Evolutionary conservation across 2,888 invertebrate species (phyloP).

Genomic region (Eretmocerus hayati): DNA sequence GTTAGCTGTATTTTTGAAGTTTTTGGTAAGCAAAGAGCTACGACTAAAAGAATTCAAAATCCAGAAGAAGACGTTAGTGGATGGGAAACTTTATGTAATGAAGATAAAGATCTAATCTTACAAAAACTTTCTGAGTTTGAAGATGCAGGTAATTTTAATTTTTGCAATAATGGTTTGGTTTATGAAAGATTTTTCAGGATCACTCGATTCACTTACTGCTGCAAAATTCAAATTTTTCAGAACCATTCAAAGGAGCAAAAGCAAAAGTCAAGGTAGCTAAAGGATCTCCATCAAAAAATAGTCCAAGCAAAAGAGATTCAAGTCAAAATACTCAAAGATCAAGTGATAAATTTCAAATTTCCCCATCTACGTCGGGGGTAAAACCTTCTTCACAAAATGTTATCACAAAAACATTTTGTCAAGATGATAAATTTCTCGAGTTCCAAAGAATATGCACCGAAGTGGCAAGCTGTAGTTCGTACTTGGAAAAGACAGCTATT

Average conservation of each 20-base stretch:
- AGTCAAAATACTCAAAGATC: too few species aligned
- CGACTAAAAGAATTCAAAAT: constrained; percentile 74
- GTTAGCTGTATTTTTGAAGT: constrained; percentile 72
- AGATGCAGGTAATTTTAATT: constrained; percentile 30
- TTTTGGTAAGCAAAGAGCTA: constrained; percentile 69
- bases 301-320: too few species aligned
- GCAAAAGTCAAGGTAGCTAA: constrained; percentile 13
- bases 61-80: constrained; percentile 71
- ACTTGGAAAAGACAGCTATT: constrained; percentile 72
- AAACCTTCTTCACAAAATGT: too few species aligned
- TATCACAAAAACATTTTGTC: constrained; percentile 29
- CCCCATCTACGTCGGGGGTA: not conserved
- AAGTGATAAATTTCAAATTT: not conserved
- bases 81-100: constrained; percentile 60
- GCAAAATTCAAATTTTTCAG: constrained; percentile 18
- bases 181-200: not conserved
- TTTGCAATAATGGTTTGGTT: too few species aligned
- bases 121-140: constrained; percentile 60
- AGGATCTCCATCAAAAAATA: not conserved
- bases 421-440: constrained; percentile 68
- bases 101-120: constrained; percentile 61
- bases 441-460: constrained; percentile 73
- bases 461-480: constrained; percentile 70
- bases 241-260: constrained; percentile 27
- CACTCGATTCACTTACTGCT: not conserved